Conservation (phyloP, 2,113 vertebrate species). For the Pimephales promelas region DNA sequence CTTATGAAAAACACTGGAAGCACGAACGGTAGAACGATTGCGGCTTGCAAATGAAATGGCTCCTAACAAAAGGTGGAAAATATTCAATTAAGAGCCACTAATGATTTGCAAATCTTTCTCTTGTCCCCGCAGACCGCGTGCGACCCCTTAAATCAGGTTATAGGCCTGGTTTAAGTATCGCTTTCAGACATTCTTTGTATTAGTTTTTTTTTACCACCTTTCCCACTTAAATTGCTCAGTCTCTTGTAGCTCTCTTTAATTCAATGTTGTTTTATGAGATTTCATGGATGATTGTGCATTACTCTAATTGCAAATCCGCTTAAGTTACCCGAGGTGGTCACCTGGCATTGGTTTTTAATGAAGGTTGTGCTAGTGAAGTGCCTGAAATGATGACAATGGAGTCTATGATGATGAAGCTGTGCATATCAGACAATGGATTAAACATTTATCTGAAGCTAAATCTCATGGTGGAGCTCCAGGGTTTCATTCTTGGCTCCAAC, state of each 20-base stretch:
- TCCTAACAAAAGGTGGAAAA: slow-evolving; percentile 47
- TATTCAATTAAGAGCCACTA: slow-evolving; percentile 49
- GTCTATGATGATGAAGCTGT: background rate
- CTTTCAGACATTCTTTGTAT: slow-evolving; percentile 1
- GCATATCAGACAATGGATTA: slow-evolving; percentile 1
- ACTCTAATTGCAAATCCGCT: slow-evolving; percentile 45
- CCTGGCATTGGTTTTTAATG: background rate
- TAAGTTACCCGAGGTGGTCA: slow-evolving; percentile 20
- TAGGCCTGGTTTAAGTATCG: slow-evolving; percentile 11
- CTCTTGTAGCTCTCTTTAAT: slow-evolving; percentile 43
- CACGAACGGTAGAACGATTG: background rate
- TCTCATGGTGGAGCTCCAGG: background rate
- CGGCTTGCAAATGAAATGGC: slow-evolving; percentile 23
- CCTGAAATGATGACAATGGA: background rate
- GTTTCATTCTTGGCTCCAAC: slow-evolving; percentile 7
- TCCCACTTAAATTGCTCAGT: slow-evolving; percentile 21
- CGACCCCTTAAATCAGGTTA: slow-evolving; percentile 38
- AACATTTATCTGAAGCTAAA: background rate
- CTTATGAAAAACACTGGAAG: slow-evolving; percentile 22
- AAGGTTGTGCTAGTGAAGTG: background rate
- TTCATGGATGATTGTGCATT: slow-evolving; percentile 47
- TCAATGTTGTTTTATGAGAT: slow-evolving; percentile 44
- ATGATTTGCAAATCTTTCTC: slow-evolving; percentile 53
- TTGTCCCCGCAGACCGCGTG: slow-evolving; percentile 20
- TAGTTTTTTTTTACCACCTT: background rate